Base-by-base conservation (phyloP, 2,888 invertebrate genomes). In the Horisme vitalbata region DNA sequence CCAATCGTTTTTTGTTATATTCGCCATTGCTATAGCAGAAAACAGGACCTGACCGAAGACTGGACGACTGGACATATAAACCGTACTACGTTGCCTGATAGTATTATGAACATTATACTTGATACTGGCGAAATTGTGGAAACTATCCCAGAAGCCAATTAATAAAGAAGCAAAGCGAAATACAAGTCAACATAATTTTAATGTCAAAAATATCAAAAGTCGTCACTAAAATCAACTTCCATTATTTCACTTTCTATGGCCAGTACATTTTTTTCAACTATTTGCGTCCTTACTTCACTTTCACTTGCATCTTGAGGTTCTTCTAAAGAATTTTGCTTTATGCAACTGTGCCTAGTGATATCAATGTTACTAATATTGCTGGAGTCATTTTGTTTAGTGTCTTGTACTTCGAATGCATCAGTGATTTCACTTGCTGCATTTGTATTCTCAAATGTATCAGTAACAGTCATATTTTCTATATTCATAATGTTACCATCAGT, bases 191-290 rank as follows among this genome's bases (percentile, higher is more conserved):
- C n/a, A n/a, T 15, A 15, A 15, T 18, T 24, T 21, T 12, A 13
- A 5, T 30, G 12, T 20, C 12, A 26, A 15, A 26, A 18, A 27
- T 4, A 13, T 57, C 63, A 86, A 61, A 82, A 85, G 10, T 83
- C 84, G 24, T 83, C 83, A 68, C 57, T 69, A 46, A 87, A 87
- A 63, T 87, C 85, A 8, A 86, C 66, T 64, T 85, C 84, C 84
- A 87, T 86, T 1, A 81, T 18, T 10, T 79, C 72, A 12, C 69
- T 28, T 14, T 30, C 33, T 8, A 12, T 30, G 21, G 44, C 37
- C 26, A 27, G 32, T 32, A 39, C 18, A 18, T 27, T 32, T 23
- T 15, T 23, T 13, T 34, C 35, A 7, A 30, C 21, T 13, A 6
- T 11, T 24, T 20, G 6, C 15, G 39, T 23, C n/a, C 5, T 20